Evolutionary conservation across 2,888 invertebrate species (phyloP).

Genomic region (Troglohyphantes excavatus): DNA sequence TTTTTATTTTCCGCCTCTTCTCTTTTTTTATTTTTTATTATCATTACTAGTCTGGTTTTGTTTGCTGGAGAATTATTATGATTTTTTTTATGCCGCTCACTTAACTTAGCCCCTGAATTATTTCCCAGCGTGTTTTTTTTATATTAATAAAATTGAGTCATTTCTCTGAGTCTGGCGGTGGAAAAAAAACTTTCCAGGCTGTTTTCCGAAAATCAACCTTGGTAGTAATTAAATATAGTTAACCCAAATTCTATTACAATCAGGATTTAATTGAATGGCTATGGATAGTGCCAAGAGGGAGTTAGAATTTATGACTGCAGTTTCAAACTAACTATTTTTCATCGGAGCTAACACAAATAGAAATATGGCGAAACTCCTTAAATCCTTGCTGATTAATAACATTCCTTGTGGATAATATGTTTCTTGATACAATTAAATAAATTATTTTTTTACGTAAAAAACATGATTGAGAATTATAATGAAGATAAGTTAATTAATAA

Average conservation of each 20-base stretch:
- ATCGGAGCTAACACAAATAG: conserved; percentile 8
- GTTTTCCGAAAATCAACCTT: conserved; percentile 27
- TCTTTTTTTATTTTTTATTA: no score
- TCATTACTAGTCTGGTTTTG: conserved; percentile 8
- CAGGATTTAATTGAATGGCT: conserved; percentile 59
- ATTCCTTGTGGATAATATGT: neutral
- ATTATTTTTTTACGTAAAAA: neutral
- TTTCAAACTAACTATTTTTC: conserved; percentile 4
- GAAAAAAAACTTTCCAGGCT: neutral
- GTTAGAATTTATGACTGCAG: conserved; percentile 38
- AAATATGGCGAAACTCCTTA: conserved; percentile 10
- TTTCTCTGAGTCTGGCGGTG: neutral
- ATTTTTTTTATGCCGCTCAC: conserved; percentile 10
- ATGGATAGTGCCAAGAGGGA: conserved; percentile 19
- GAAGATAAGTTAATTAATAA: conserved; percentile 19
- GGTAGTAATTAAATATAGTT: conserved; percentile 69
- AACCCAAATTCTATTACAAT: conserved; percentile 59
- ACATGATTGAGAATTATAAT: conserved; percentile 38
- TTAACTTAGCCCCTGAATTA: conserved; percentile 30
- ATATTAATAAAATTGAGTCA: conserved; percentile 65
- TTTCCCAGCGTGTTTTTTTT: conserved; percentile 7
- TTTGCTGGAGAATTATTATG: neutral
- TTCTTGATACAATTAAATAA: neutral
- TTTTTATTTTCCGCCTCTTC: conserved; percentile 5
- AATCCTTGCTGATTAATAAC: conserved; percentile 22